phyloP scores from a whole-genome alignment of 2,113 vertebrate genomes.

The Lasiurus cinereus region DNA sequence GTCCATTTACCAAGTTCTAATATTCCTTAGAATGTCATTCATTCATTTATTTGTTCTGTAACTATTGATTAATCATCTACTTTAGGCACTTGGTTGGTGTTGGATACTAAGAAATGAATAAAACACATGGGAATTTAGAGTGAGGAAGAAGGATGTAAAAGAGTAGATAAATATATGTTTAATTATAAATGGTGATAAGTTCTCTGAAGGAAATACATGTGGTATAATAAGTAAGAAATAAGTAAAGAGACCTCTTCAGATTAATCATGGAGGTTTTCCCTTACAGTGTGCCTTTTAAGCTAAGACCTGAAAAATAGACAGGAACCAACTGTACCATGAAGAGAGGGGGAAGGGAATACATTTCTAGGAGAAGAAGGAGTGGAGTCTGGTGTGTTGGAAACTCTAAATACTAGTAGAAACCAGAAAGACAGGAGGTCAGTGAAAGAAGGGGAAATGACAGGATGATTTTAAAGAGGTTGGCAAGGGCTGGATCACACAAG shows the following conservation, averaged over 20 bases:
- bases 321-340: background rate
- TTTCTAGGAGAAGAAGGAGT: background rate
- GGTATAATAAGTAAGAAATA: background rate
- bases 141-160: background rate
- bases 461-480: background rate
- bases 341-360: background rate
- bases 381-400: background rate
- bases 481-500: background rate
- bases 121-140: background rate
- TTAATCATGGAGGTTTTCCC: constrained; percentile 8
- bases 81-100: background rate
- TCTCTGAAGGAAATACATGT: background rate
- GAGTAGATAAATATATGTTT: background rate
- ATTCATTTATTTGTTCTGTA: background rate
- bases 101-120: background rate
- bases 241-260: background rate
- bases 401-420: background rate
- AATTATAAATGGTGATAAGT: constrained; percentile 5
- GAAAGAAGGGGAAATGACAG: background rate
- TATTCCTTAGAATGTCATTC: background rate
- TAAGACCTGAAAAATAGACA: background rate
- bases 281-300: background rate
- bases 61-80: background rate
- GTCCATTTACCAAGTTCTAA: background rate
- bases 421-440: background rate